Conservation (phyloP, 2,888 invertebrate genomes). For the Epistrophe eligans region DNA sequence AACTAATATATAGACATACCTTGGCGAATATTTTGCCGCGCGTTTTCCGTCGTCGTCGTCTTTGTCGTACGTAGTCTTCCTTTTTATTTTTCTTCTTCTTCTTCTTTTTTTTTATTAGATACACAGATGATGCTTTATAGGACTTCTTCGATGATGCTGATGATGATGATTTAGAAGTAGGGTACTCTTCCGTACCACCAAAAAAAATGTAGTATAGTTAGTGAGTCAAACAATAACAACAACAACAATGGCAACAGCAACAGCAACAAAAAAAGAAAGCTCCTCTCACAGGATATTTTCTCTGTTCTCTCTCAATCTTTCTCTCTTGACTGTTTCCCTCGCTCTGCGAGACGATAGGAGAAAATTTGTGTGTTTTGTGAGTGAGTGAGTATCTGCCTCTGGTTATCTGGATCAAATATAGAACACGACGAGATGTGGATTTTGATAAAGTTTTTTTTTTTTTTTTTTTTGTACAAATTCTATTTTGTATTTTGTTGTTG, state of each 20-base stretch:
- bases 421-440: conserved; percentile 55
- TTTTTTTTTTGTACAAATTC: conserved; percentile 38
- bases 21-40: conserved; percentile 73
- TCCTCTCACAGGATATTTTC: conserved; percentile 36
- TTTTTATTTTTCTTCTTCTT: background rate
- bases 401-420: conserved; percentile 71
- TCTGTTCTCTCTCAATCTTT: background rate
- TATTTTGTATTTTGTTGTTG: conserved; percentile 29
- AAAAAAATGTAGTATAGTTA: conserved; percentile 22
- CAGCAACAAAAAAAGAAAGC: conserved; percentile 54
- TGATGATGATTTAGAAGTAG: conserved; percentile 16
- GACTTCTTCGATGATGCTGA: conserved; percentile 34
- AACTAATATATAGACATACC: conserved; percentile 56
- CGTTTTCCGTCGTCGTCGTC: conserved; percentile 52
- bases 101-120: conserved; percentile 25
- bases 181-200: background rate
- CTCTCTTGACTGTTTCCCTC: conserved; percentile 7
- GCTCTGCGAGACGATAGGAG: background rate
- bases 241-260: background rate
- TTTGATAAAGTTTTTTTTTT: conserved; percentile 59
- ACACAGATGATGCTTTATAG: conserved; percentile 61
- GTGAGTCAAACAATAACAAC: conserved; percentile 57
- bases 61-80: background rate
- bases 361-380: conserved; percentile 14
- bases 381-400: conserved; percentile 20